These are phyloP conservation scores for Tetragonula clypearis DNA, from an alignment of 1,140 invertebrate species.

Conservation along the genomic window DNA sequence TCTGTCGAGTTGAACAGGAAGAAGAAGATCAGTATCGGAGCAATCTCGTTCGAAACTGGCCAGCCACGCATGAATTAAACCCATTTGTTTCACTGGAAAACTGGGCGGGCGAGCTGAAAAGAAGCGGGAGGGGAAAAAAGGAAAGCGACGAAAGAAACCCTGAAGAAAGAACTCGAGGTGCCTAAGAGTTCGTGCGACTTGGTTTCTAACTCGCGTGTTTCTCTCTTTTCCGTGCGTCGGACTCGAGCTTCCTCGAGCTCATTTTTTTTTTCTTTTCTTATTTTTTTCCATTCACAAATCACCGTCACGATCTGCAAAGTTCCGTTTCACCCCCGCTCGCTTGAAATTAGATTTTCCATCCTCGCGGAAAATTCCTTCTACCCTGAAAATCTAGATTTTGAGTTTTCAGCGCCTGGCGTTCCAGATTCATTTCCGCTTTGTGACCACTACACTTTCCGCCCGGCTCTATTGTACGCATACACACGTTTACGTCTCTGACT, in stretches of 20 bases:
- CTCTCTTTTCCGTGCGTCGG: background rate
- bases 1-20: background rate
- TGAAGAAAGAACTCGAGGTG: background rate
- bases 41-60: background rate
- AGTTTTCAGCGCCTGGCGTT: background rate
- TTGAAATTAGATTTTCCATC: background rate
- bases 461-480: background rate
- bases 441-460: background rate
- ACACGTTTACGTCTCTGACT: too few species aligned
- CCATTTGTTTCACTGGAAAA: conserved; percentile 50
- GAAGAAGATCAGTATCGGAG: conserved; percentile 3
- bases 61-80: conserved; percentile 50
- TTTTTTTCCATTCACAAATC: background rate
- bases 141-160: background rate
- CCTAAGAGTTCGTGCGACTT: background rate
- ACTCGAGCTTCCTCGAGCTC: background rate
- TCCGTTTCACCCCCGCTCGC: background rate
- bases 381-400: background rate
- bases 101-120: background rate
- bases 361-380: background rate
- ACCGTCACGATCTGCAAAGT: background rate
- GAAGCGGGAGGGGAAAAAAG: background rate
- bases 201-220: background rate
- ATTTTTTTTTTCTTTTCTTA: background rate
- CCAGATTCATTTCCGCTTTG: background rate